phyloP scores from a whole-genome alignment of 2,113 vertebrate species.

The Oreocharis arfaki region DNA sequence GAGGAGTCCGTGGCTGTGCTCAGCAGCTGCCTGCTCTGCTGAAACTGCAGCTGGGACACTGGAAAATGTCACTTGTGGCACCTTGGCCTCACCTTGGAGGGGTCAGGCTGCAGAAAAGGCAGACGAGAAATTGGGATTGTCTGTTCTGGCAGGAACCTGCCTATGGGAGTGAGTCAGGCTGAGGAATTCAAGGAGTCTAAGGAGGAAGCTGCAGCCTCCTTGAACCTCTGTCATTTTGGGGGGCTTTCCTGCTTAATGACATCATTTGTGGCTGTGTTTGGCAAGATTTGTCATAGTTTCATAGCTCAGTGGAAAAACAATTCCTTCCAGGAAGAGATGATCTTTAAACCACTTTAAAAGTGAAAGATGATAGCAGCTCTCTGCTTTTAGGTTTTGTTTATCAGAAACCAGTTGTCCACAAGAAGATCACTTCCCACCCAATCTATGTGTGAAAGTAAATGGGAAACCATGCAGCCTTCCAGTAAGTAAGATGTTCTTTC shows the following conservation, averaged over 20 bases:
- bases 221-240: neutral
- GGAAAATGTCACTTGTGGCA: neutral
- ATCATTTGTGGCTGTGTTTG: neutral
- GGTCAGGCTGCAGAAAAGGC: neutral
- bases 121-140: neutral
- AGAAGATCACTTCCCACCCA: constrained; percentile 99
- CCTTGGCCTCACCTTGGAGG: neutral
- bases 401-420: constrained; percentile 99
- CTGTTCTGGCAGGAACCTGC: neutral
- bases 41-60: neutral
- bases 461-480: constrained; percentile 98
- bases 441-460: constrained; percentile 98
- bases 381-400: constrained; percentile 90
- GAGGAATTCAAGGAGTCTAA: neutral
- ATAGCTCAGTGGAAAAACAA: neutral
- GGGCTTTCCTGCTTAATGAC: neutral
- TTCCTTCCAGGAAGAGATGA: neutral
- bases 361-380: constrained; percentile 41
- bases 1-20: neutral
- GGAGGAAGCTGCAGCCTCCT: neutral
- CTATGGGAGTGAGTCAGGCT: neutral
- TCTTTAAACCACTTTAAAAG: neutral
- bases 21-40: neutral
- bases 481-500: constrained; percentile 77
- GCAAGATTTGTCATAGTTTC: neutral